phyloP scores from a whole-genome alignment of 2,113 vertebrate species.

The Mustela lutreola region DNA sequence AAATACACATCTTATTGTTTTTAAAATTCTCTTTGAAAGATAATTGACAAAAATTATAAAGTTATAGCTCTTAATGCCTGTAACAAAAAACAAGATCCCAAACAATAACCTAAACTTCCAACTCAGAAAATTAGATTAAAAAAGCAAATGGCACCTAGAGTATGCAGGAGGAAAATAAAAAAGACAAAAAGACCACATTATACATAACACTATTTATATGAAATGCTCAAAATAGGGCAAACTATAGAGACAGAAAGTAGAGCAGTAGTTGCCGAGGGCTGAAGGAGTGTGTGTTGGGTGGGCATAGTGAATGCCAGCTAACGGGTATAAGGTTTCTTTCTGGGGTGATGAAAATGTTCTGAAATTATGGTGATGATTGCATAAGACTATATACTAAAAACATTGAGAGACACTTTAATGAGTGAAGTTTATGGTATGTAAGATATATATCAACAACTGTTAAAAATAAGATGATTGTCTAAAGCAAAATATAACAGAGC shows the following conservation, averaged over 20 bases:
- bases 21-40: background rate
- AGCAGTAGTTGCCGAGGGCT: background rate
- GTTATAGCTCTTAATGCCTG: background rate
- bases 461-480: background rate
- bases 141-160: background rate
- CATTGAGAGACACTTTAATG: background rate
- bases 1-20: background rate
- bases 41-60: slow-evolving; percentile 23
- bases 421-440: background rate
- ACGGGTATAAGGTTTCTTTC: background rate
- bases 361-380: background rate
- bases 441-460: background rate
- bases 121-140: background rate
- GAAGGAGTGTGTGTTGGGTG: background rate
- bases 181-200: background rate
- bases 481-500: slow-evolving; percentile 7
- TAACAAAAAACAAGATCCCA: background rate
- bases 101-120: background rate
- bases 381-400: background rate
- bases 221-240: background rate
- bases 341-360: background rate
- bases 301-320: background rate
- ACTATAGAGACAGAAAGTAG: background rate
- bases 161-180: background rate
- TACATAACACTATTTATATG: background rate